Conservation (phyloP, 1,140 invertebrate species). For the Bombus superbus region DNA sequence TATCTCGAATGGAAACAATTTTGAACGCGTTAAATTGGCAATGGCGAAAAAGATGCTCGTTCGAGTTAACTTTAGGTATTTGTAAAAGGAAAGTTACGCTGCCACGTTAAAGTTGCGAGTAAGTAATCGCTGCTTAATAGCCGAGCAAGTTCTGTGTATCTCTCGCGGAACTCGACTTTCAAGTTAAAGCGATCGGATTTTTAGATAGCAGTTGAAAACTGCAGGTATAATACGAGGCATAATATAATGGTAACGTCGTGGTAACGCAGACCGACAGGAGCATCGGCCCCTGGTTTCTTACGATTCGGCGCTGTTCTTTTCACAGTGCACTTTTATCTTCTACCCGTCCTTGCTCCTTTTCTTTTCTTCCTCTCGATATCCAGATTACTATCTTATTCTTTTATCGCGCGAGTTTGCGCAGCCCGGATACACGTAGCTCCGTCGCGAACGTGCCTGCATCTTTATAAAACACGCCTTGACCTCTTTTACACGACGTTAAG, state of each 20-base stretch:
- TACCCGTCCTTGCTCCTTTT: conserved; percentile 40
- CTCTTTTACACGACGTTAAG: not conserved
- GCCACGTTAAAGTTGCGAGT: not conserved
- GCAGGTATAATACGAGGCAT: conserved; percentile 78
- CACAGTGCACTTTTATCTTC: conserved; percentile 57
- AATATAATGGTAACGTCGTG: conserved; percentile 76
- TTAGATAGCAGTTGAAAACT: conserved; percentile 78
- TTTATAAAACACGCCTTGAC: conserved; percentile 2
- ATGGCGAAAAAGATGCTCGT: no score
- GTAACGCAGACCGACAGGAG: conserved; percentile 76
- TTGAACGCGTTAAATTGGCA: no score
- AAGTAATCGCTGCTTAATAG: not conserved
- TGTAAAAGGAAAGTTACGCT: no score
- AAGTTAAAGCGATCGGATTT: conserved; percentile 72
- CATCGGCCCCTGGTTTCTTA: conserved; percentile 54
- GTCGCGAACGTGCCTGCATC: not conserved
- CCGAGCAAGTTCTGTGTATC: not conserved
- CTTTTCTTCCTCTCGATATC: conserved; percentile 52
- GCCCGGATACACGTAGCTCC: not conserved
- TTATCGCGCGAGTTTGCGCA: conserved; percentile 35
- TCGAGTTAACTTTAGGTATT: no score
- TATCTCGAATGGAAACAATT: not conserved
- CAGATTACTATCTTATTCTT: conserved; percentile 69
- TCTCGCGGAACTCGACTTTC: conserved; percentile 39
- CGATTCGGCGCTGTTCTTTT: conserved; percentile 77